Percentiles rank a stretch among this genome's conserved stretches.
Conservation (phyloP, 2,888 invertebrate species). For the Quadroppia sp. region DNA sequence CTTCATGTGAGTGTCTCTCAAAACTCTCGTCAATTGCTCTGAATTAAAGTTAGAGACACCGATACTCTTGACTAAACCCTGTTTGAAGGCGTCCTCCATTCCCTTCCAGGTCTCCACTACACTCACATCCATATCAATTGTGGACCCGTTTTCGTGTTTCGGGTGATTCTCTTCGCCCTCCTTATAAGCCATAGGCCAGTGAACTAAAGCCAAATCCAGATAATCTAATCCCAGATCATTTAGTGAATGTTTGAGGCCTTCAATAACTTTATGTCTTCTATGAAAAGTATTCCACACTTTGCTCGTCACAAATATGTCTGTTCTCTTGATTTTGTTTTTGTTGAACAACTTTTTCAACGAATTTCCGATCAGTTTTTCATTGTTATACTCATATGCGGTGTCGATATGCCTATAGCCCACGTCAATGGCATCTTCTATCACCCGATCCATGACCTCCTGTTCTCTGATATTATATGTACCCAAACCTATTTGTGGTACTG, state of each 20-base stretch:
- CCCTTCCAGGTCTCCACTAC: slow-evolving; percentile 53
- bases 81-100: slow-evolving; percentile 66
- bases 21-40: slow-evolving; percentile 60
- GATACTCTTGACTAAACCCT: slow-evolving; percentile 66
- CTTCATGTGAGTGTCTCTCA: background rate
- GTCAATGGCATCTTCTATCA: slow-evolving; percentile 44
- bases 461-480: slow-evolving; percentile 76
- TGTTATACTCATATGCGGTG: slow-evolving; percentile 8
- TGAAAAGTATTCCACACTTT: background rate
- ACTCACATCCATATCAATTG: background rate
- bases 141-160: background rate
- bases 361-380: slow-evolving; percentile 32
- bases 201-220: background rate
- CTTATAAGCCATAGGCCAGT: background rate
- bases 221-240: background rate
- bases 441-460: slow-evolving; percentile 50
- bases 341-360: slow-evolving; percentile 1
- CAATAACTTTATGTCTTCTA: background rate
- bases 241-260: background rate
- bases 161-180: background rate
- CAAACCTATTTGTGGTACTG: slow-evolving; percentile 66
- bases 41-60: slow-evolving; percentile 79
- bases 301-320: background rate
- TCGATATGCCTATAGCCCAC: background rate
- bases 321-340: background rate